phyloP scores from a whole-genome alignment of 2,113 vertebrate genomes.

The Rhynchopsitta pachyrhyncha region DNA sequence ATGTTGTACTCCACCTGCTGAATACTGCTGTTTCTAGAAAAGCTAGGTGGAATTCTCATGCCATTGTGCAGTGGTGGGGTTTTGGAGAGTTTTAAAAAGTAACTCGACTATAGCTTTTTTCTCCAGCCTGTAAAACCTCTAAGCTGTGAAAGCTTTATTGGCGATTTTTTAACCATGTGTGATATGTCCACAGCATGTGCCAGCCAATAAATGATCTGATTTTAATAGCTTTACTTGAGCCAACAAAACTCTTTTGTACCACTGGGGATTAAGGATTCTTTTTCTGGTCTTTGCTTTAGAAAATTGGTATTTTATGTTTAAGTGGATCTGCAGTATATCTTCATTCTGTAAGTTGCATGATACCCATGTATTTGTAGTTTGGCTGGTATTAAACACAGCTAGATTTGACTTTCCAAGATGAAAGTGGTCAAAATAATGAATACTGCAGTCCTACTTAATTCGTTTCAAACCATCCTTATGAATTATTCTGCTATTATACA shows the following conservation, averaged over 20 bases:
- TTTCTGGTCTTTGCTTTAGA: background rate
- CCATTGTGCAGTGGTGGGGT: background rate
- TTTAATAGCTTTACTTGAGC: slow-evolving; percentile 8
- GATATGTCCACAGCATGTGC: background rate
- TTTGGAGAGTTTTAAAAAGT: slow-evolving; percentile 16
- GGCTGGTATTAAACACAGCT: background rate
- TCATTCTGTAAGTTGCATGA: background rate
- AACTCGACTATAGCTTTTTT: background rate
- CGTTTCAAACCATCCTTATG: background rate
- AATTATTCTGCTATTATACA: background rate
- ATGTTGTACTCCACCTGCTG: background rate
- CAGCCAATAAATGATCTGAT: background rate
- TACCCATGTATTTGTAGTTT: background rate
- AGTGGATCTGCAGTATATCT: background rate
- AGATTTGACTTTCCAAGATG: background rate
- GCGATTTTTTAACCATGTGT: background rate
- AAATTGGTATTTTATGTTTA: background rate
- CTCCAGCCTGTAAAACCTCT: background rate
- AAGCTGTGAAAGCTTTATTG: slow-evolving; percentile 24
- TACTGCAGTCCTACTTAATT: background rate
- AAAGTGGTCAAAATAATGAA: background rate
- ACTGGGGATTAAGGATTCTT: background rate
- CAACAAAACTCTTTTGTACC: slow-evolving; percentile 13
- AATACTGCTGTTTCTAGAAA: background rate
- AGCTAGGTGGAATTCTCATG: background rate